Evolutionary conservation across 1,140 invertebrate species (phyloP).

Genomic region (Achatina immaculata): DNA sequence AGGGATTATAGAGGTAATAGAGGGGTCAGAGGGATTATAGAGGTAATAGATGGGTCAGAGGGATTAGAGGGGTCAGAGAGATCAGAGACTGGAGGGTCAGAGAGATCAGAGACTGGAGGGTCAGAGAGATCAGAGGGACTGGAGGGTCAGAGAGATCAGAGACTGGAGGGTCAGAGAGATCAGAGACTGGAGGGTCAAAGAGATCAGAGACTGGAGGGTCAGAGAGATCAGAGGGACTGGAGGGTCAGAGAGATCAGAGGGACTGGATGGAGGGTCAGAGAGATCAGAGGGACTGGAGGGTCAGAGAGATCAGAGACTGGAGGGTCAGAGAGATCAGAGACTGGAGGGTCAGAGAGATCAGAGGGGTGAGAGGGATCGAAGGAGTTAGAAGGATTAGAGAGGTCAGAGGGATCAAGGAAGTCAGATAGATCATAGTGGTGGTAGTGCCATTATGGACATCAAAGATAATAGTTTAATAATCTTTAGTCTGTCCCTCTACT

Average conservation of each 20-base stretch:
- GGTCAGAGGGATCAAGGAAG: neutral
- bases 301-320: neutral
- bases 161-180: neutral
- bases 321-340: neutral
- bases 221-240: neutral
- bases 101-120: too few relatives aligned
- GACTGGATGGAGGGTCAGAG: neutral
- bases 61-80: too few relatives aligned
- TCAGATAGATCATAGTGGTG: too few relatives aligned
- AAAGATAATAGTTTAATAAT: too few relatives aligned
- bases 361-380: conserved; percentile 12
- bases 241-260: neutral
- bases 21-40: too few relatives aligned
- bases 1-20: too few relatives aligned
- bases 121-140: too few relatives aligned
- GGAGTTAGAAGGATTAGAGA: neutral
- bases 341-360: neutral
- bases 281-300: neutral
- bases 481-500: too few relatives aligned
- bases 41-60: too few relatives aligned
- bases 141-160: too few relatives aligned
- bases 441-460: too few relatives aligned
- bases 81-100: too few relatives aligned
- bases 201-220: neutral
- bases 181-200: neutral